phyloP scores from a whole-genome alignment of 1,140 invertebrate species.

The Atopsyche davidsoni region DNA sequence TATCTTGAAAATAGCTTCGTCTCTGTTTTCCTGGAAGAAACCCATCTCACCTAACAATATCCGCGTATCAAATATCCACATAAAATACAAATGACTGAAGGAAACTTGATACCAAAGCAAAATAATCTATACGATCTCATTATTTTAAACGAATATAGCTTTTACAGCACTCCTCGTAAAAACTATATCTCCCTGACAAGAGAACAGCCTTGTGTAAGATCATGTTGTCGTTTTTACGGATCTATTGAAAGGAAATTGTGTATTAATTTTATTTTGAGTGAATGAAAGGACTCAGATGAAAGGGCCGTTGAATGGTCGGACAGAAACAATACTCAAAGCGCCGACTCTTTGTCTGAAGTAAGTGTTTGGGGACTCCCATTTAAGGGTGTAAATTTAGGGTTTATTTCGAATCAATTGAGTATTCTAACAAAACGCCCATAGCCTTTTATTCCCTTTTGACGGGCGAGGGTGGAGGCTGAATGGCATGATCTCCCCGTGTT shows the following conservation, averaged over 20 bases:
- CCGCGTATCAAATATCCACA: constrained; percentile 19
- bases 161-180: background rate
- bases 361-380: constrained; percentile 24
- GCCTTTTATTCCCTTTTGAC: constrained; percentile 8
- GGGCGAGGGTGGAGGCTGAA: constrained; percentile 4
- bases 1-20: too few species aligned
- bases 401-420: constrained; percentile 23
- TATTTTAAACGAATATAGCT: background rate
- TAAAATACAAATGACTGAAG: constrained; percentile 1
- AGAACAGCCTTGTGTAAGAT: background rate
- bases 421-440: constrained; percentile 20
- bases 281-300: constrained; percentile 12
- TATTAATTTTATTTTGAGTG: constrained; percentile 19
- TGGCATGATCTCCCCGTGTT: constrained; percentile 6
- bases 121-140: too few species aligned
- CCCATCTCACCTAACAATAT: constrained; percentile 18
- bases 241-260: constrained; percentile 21
- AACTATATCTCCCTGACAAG: background rate
- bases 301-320: constrained; percentile 7
- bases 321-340: constrained; percentile 12
- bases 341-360: constrained; percentile 17
- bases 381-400: constrained; percentile 20
- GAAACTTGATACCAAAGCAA: too few species aligned
- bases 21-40: too few species aligned
- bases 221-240: background rate